Evolutionary conservation across 2,113 vertebrate genomes (phyloP), one percentile per base, ranked within the genome.

Genomic region (Furnarius figulus): DNA sequence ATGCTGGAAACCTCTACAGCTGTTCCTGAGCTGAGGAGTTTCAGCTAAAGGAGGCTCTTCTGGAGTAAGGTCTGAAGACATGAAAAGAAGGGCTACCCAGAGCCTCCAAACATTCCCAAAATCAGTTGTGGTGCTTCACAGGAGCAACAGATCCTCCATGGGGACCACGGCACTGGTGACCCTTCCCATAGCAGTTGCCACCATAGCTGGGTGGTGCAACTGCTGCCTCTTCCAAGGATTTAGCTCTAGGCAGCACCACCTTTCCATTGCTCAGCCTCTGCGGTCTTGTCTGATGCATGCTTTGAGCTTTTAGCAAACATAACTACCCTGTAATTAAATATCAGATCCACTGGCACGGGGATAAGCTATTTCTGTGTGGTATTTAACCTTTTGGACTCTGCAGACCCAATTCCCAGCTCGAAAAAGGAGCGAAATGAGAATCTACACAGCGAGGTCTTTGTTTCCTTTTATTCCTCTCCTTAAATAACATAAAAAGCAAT

Each of bases 381-480:
- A 75, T 92, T 97, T 94, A 77, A 94, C 91, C 80, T 97, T 92
- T 86, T 78, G 83, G 67, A 72, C 55, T 80, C 93, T 44, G 82
- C 81, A 87, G 87, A 55, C 74, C 71, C 85, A 88, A 74, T 37
- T 74, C 67, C 59, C 61, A 83, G 21, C 66, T 55, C 3, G 8
- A 68, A 58, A 79, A 58, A 40, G 2, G 0, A 73, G 61, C 5
- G 22, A 75, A 70, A 89, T 62, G 40, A 83, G 82, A 56, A 89
- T 71, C 76, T 83, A 49, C 35, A 83, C 67, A 87, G 87, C 61
- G 39, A 65, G 50, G 40, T 77, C 80, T 82, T 63, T 85, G 39
- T 77, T 74, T 74, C 68, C 10, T 19, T 61, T 80, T 66, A 20
- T 8, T 35, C 25, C 52, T 52, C 91, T 95, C 92, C 86, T 96